A percentile compares a stretch with the other conserved stretches of the same genome.
phyloP scores from a whole-genome alignment of 2,888 invertebrate genomes.

The Netelia inedita region DNA sequence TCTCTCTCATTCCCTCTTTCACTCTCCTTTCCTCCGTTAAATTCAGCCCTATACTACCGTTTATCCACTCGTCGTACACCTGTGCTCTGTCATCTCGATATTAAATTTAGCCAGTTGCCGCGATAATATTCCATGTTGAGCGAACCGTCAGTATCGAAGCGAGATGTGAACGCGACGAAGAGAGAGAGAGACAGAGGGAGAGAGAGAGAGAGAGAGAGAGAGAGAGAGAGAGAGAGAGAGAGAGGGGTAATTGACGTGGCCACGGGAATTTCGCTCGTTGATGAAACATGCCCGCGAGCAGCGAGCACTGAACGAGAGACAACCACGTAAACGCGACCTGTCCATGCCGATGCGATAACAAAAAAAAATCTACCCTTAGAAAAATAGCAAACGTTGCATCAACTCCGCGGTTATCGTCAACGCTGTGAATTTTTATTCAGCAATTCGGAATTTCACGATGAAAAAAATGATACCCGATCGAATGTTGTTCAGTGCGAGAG shows the following conservation, averaged over 20 bases:
- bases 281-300: conserved; percentile 27
- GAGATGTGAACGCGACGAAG: background rate
- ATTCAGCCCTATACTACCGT: no score
- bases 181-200: background rate
- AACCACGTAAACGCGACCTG: background rate
- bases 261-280: conserved; percentile 37
- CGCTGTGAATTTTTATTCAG: no score
- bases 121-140: conserved; percentile 30
- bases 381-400: no score
- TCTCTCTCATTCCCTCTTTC: background rate
- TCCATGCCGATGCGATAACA: background rate
- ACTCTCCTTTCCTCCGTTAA: background rate
- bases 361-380: no score
- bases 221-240: background rate
- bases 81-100: conserved; percentile 28
- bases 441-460: no score
- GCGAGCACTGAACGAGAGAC: conserved; percentile 2
- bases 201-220: background rate
- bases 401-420: no score
- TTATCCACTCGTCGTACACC: background rate
- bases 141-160: background rate
- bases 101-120: conserved; percentile 32
- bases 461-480: no score
- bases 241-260: conserved; percentile 49
- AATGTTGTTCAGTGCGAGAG: no score